These are phyloP conservation scores for Casuarius casuarius DNA, from an alignment of 2,113 vertebrate genomes.

Conservation along the genomic window DNA sequence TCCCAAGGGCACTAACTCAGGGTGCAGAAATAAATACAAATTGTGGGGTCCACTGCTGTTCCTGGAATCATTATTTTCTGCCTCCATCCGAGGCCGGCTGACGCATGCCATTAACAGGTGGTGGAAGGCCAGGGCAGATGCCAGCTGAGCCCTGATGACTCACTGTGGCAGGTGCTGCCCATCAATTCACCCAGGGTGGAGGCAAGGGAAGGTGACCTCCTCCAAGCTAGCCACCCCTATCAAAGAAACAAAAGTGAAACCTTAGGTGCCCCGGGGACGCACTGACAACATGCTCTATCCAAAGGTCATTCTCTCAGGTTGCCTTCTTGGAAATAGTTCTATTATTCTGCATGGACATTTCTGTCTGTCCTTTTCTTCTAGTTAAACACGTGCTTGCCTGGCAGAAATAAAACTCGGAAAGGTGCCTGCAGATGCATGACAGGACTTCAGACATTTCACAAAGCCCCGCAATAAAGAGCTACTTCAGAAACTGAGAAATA, in stretches of 20 bases:
- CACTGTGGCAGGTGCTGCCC: neutral
- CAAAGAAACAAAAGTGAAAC: neutral
- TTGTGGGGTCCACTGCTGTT: rapidly evolving
- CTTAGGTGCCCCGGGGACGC: neutral
- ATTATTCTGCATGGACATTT: neutral
- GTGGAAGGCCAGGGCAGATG: rapidly evolving
- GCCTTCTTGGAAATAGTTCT: neutral
- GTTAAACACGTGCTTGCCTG: neutral
- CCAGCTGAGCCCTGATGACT: slow-evolving; percentile 12
- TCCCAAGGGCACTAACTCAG: neutral
- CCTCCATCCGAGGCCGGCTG: neutral
- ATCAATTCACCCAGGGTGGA: neutral
- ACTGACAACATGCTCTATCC: neutral
- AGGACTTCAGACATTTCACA: neutral
- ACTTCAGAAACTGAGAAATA: neutral
- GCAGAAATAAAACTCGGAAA: neutral
- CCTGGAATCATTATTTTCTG: neutral
- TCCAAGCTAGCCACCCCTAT: neutral
- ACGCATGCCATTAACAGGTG: neutral
- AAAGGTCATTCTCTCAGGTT: neutral
- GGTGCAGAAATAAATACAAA: neutral
- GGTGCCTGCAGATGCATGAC: neutral
- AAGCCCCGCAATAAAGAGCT: neutral
- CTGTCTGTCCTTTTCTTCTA: neutral
- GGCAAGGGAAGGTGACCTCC: slow-evolving; percentile 3